Percentiles rank a stretch among this genome's conserved stretches.
Conservation (phyloP, 1,140 invertebrate genomes). For the Drosophila takahashii region DNA sequence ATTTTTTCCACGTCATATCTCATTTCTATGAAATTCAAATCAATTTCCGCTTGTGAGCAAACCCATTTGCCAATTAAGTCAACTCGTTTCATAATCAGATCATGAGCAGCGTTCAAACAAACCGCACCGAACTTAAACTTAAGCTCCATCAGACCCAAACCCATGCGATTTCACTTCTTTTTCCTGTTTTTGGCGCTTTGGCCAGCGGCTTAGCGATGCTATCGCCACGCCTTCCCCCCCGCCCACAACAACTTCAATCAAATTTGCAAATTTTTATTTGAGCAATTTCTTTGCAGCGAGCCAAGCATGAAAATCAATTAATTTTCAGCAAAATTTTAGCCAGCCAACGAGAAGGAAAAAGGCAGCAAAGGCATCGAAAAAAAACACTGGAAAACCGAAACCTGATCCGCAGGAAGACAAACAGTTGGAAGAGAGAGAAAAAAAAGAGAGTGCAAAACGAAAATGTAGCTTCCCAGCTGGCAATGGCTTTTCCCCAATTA, state of each 20-base stretch:
- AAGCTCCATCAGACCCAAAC: conserved; percentile 25
- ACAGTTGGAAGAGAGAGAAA: conserved; percentile 20
- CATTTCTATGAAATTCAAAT: background rate
- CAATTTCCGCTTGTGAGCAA: background rate
- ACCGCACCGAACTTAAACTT: conserved; percentile 42
- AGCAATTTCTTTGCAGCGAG: conserved; percentile 77
- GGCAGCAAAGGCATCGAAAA: conserved; percentile 34
- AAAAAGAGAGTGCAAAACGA: conserved; percentile 18
- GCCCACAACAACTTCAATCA: conserved; percentile 75
- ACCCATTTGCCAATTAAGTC: conserved; percentile 19
- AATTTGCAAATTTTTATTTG: conserved; percentile 83
- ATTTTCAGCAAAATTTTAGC: conserved; percentile 77
- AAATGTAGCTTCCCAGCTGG: conserved; percentile 39
- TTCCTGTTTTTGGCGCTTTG: conserved; percentile 59
- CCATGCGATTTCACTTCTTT: conserved; percentile 23
- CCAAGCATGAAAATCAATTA: conserved; percentile 82
- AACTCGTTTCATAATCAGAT: conserved; percentile 45
- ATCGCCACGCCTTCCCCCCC: background rate
- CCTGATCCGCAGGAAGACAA: conserved; percentile 50
- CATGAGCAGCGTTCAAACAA: conserved; percentile 45
- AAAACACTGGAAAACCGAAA: conserved; percentile 43
- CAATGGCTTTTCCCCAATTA: conserved; percentile 79
- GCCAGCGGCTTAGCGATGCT: conserved; percentile 56
- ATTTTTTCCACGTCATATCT: background rate
- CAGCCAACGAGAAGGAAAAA: conserved; percentile 35